phyloP scores from a whole-genome alignment of 2,113 vertebrate species.

The Alosa alosa region DNA sequence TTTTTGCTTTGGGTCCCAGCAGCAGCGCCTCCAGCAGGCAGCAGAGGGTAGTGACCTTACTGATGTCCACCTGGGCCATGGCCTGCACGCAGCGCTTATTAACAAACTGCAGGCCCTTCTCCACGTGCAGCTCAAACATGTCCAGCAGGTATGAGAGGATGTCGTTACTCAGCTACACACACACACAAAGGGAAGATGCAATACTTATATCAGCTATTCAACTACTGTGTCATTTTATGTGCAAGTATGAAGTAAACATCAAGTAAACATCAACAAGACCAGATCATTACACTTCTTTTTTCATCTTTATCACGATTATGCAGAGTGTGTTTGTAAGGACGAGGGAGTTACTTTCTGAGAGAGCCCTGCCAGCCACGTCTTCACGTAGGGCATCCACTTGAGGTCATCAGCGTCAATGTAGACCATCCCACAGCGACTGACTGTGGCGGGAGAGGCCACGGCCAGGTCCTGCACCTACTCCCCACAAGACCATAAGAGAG shows the following conservation, averaged over 20 bases:
- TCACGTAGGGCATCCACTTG: slow-evolving; percentile 84
- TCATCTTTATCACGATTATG: neutral
- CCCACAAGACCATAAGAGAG: slow-evolving; percentile 27
- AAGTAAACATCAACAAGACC: neutral
- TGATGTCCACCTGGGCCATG: slow-evolving; percentile 84
- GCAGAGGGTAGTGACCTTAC: slow-evolving; percentile 84
- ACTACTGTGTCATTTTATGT: neutral
- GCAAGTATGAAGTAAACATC: neutral
- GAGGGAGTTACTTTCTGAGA: slow-evolving; percentile 64
- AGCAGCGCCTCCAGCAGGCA: slow-evolving; percentile 80
- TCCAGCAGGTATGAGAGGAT: slow-evolving; percentile 69
- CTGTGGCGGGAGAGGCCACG: slow-evolving; percentile 85
- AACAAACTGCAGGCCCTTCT: slow-evolving; percentile 78
- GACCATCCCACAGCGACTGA: slow-evolving; percentile 88
- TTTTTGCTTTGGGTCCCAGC: slow-evolving; percentile 67
- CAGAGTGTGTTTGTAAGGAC: neutral
- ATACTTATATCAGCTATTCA: neutral
- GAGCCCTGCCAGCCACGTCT: slow-evolving; percentile 77
- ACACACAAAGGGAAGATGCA: neutral
- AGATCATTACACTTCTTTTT: neutral
- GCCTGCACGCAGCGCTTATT: slow-evolving; percentile 77
- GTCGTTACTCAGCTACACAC: slow-evolving; percentile 66
- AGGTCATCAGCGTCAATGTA: slow-evolving; percentile 84
- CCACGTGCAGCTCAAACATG: slow-evolving; percentile 77
- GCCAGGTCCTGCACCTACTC: slow-evolving; percentile 83